Evolutionary conservation across 2,888 invertebrate species (phyloP), one percentile per base, ranked within the genome.

Genomic region (Chrysolina oricalcia): DNA sequence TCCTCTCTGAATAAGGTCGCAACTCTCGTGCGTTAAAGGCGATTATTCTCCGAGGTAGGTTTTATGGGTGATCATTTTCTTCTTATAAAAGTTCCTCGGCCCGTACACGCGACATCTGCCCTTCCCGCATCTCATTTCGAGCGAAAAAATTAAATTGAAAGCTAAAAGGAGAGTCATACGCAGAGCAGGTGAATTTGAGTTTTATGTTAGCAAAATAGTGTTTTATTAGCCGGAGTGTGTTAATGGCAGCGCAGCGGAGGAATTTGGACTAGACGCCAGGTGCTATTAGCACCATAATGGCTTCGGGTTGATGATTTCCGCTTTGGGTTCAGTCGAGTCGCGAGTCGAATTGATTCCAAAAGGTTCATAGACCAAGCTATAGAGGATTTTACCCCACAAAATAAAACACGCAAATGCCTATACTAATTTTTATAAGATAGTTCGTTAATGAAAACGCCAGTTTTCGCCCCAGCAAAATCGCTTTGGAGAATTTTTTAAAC

Each of bases 91-190:
- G 59, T 59, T 59, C 59, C 35, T 6, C 35, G 56, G 23, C 41
- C 50, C 64, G 35, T 71, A 64, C 71, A 48, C 63, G 64, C 48
- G 19, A 64, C 71, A 71, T 64, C 71, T 71, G 71, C 64, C 70
- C 53, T 64, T 71, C 71, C 71, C 71, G 71, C 71, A 71, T 71
- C 71, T 41, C 64, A 19, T 11, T 15, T 21, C 43, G 53, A 21
- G 21, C 21, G 53, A 63, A 64, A 62, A 64, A 64, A 50, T 64
- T 41, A 71, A 64, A 53, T 67, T 48, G 23, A 27, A 67, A 21
- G 53, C 35, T 41, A 64, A 23, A 53, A 70, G 48, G 63, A 43
- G 23, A 41, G 48, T 63, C 35, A 70, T 70, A 53, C 59, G 35
- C 6, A 0, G 23, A 40, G 64, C 71, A 71, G 71, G 71, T 71